phyloP scores from a whole-genome alignment of 1,140 invertebrate genomes.

The silkworm (Bombyx mori) region DNA sequence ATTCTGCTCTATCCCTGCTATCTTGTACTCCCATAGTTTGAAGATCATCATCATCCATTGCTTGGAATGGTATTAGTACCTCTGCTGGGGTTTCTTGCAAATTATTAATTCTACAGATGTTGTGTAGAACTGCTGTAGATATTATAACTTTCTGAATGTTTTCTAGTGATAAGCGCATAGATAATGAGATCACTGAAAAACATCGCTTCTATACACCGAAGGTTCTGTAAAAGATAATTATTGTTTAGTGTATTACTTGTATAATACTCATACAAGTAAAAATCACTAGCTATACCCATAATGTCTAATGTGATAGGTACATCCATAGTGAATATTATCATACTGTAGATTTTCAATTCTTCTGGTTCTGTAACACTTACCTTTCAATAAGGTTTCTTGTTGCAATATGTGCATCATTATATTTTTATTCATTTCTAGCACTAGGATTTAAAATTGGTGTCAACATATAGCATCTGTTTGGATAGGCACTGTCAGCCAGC shows the following conservation, averaged over 20 bases:
- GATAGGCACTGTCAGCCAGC: constrained; percentile 32
- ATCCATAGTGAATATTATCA: no score
- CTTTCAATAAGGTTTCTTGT: constrained; percentile 54
- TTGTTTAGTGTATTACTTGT: no score
- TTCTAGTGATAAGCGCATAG: background rate
- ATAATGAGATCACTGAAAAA: constrained; percentile 3
- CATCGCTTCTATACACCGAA: constrained; percentile 5
- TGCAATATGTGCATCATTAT: constrained; percentile 50
- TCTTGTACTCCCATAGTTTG: no score
- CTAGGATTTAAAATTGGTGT: constrained; percentile 20
- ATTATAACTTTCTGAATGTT: constrained; percentile 3
- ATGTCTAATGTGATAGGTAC: no score
- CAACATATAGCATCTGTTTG: constrained; percentile 11
- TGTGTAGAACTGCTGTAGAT: constrained; percentile 1
- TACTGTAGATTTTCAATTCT: background rate
- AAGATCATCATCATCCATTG: no score
- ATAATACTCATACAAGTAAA: no score
- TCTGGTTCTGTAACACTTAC: background rate
- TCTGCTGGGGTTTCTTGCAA: background rate
- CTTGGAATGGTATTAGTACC: background rate
- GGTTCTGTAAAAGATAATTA: background rate
- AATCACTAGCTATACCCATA: no score
- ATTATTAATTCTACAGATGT: constrained; percentile 2
- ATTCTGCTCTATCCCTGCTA: no score
- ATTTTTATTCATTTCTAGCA: constrained; percentile 26